Evolutionary conservation across 2,113 vertebrate genomes (phyloP), one percentile per base, ranked within the genome.

Genomic region (Nanorana parkeri): DNA sequence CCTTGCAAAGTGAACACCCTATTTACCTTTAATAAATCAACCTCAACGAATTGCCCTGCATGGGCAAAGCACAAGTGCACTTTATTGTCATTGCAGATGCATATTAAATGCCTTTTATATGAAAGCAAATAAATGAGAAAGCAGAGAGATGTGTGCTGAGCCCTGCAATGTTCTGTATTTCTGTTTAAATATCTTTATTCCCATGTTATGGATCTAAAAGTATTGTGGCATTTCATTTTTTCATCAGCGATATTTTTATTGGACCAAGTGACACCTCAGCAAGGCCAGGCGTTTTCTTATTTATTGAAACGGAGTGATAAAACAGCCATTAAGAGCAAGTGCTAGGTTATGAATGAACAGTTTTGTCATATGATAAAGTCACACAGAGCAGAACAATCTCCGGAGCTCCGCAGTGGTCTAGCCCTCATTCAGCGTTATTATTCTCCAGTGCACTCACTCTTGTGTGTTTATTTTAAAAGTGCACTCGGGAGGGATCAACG

Each of bases 391-490:
- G 2, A 58, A 51, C 47, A 71, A 26, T 51, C 32, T 41, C 24
- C 29, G 11, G n/a, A n/a, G 2, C 26, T 54, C 71, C 2, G 28
- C 29, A 17, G 28, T 11, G 55, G 28, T 20, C 54, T 69, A 56
- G 23, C 24, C 4, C 54, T 32, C 26, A 58, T 47, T 15, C 78
- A 47, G 32, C 55, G 41, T 26, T 69, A 61, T 52, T 58, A 80
- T 60, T 60, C 55, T 68, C 23, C 67, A 29, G 55, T 24, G 58
- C 28, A 80, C 55, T 41, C 71, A 29, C 28, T 74, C 23, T 60
- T 47, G 56, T 71, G 71, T 71, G 67, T 80, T 80, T 80, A 80
- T 68, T 80, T 47, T 71, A 61, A 60, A 60, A 71, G 17, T 69
- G 32, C 32, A 17, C 67, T 63, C 78, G 23, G 13, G 23, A 52